A percentile compares a stretch with the other conserved stretches of the same genome.
phyloP scores from a whole-genome alignment of 2,113 vertebrate species.

The Odontophorus gujanensis region DNA sequence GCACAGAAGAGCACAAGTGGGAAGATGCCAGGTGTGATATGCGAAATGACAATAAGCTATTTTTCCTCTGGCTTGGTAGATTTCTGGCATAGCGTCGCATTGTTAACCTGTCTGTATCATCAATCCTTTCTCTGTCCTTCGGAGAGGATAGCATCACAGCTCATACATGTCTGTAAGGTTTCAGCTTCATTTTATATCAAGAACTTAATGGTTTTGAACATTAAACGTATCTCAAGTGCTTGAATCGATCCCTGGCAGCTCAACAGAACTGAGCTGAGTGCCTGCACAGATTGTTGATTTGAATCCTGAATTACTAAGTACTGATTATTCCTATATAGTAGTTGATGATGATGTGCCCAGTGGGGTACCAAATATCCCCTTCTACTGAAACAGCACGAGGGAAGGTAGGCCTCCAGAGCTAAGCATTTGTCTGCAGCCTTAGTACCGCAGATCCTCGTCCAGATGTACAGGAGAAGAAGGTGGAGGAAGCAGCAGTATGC shows the following conservation, averaged over 20 bases:
- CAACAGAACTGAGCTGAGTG: background rate
- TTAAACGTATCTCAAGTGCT: background rate
- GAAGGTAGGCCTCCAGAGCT: background rate
- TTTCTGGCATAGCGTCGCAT: rapidly evolving
- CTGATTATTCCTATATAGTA: background rate
- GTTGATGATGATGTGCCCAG: background rate
- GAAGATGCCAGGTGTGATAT: background rate
- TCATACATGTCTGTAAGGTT: rapidly evolving
- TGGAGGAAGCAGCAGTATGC: background rate
- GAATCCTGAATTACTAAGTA: background rate
- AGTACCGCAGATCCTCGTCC: background rate
- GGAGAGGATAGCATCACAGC: rapidly evolving
- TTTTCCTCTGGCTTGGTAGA: background rate
- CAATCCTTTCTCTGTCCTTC: background rate
- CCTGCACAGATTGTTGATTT: background rate
- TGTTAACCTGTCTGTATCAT: rapidly evolving
- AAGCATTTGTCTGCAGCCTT: background rate
- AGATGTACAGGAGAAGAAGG: background rate
- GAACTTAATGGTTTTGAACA: rapidly evolving
- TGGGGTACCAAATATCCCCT: background rate
- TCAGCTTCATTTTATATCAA: rapidly evolving
- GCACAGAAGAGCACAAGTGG: background rate
- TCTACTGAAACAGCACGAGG: background rate
- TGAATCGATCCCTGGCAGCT: background rate
- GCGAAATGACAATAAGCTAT: background rate